Evolutionary conservation across 2,797 vertebrate species (phyloP), one percentile per base, ranked within the genome.

Genomic region (Typhlichthys eigenmanni): DNA sequence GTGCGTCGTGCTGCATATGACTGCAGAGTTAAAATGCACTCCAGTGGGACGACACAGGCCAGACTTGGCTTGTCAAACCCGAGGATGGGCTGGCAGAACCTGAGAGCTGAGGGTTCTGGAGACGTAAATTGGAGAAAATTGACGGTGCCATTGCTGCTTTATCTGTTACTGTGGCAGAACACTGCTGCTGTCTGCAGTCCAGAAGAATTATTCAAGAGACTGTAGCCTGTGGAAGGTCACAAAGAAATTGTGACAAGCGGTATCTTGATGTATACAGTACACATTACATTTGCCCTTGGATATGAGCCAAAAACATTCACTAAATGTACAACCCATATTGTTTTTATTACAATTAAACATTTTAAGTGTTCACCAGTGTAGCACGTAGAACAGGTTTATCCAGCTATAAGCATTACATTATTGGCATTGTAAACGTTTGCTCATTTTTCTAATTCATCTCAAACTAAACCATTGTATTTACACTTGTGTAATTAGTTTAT

Each of bases 71-170:
- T 83, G 82, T 88, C 84, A 89, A 81, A 78, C 58, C 59, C 70
- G 78, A 73, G 64, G 56, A 17, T 58, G 55, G 67, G 79, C 66
- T 82, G 78, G 82, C 72, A 75, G 68, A 62, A 64, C 64, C 75
- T 78, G 82, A 72, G 80, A 13, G n/a, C 72, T 74, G 51, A 13
- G 69, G 64, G 78, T 81, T 84, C 79, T 76, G 75, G 79, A 85
- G 81, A 87, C 79, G 76, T 81, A 87, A 87, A 89, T 87, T 87
- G 84, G 83, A 81, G 80, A 79, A 71, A 86, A 89, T 84, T 84
- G 82, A 82, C 79, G 68, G 69, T 29, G 68, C 73, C 69, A 69
- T 78, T 62, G 85, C 66, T 76, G 70, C 73, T 84, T 87, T 85
- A 69, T 82, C 62, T 71, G 80, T 69, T 71, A 58, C 65, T 72